These are phyloP conservation scores for Crocallis elinguaria DNA, from an alignment of 2,888 invertebrate species.

Conservation along the genomic window DNA sequence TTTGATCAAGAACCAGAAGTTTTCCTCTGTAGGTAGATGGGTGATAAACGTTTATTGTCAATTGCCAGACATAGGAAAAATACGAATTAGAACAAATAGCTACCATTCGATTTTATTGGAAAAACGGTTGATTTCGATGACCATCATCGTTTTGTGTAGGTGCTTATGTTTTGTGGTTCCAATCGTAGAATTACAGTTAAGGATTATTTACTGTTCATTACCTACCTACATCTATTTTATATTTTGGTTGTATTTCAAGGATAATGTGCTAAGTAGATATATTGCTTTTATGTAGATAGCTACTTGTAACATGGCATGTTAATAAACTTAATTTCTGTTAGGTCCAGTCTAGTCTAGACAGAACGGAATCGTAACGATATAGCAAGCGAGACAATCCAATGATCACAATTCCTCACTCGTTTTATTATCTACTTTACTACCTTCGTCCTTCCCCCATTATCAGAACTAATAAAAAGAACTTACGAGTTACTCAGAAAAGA, in stretches of 20 bases:
- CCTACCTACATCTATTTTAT: too few relatives aligned
- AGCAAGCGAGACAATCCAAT: conserved; percentile 12
- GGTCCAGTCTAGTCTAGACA: too few relatives aligned
- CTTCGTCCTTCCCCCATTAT: conserved; percentile 36
- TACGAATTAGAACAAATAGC: conserved; percentile 19
- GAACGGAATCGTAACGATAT: too few relatives aligned
- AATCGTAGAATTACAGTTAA: too few relatives aligned
- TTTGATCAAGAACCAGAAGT: too few relatives aligned
- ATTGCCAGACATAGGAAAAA: conserved; percentile 13
- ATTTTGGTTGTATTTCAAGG: too few relatives aligned
- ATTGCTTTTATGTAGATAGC: too few relatives aligned
- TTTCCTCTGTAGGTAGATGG: neutral
- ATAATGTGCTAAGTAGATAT: too few relatives aligned
- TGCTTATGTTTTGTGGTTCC: too few relatives aligned
- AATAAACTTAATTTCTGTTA: too few relatives aligned
- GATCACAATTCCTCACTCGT: neutral
- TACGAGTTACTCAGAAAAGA: conserved; percentile 49
- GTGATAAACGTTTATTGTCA: conserved; percentile 3
- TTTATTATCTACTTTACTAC: conserved; percentile 28
- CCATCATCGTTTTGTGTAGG: conserved; percentile 15
- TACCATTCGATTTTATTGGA: conserved; percentile 20
- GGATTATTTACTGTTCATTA: too few relatives aligned
- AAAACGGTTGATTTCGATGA: conserved; percentile 10
- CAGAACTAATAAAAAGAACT: conserved; percentile 44
- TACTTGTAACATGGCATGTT: too few relatives aligned